A percentile compares a stretch with the other conserved stretches of the same genome.
Evolutionary conservation across 2,113 vertebrate genomes (phyloP).

Genomic region (Excalfactoria chinensis): DNA sequence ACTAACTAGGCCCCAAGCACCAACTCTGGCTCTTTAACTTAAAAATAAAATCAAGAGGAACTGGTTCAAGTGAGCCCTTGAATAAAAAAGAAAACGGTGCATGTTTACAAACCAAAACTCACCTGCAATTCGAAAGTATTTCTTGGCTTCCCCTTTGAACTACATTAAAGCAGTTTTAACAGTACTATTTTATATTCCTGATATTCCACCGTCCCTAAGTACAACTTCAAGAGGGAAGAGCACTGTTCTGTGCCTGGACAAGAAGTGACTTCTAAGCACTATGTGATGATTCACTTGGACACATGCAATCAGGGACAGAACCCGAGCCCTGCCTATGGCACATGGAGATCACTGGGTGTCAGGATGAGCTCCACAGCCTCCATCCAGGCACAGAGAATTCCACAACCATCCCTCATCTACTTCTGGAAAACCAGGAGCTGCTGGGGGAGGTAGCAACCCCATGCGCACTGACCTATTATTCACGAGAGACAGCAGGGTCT

Average conservation of each 20-base stretch:
- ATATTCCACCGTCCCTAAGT: background rate
- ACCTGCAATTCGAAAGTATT: background rate
- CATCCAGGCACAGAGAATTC: background rate
- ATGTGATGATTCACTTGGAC: slow-evolving; percentile 39
- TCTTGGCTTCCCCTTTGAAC: background rate
- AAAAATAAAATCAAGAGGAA: background rate
- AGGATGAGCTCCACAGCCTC: slow-evolving; percentile 16
- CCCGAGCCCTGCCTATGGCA: background rate
- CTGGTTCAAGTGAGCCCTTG: background rate
- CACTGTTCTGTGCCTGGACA: background rate
- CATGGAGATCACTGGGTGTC: background rate
- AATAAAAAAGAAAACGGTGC: background rate
- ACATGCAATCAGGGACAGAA: background rate
- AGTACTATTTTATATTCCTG: background rate
- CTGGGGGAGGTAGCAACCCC: background rate
- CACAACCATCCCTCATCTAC: background rate
- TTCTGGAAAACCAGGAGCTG: background rate
- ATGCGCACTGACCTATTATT: background rate
- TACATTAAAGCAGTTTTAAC: background rate
- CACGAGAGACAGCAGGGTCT: background rate
- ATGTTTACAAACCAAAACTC: background rate
- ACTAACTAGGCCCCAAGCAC: background rate
- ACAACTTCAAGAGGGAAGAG: background rate
- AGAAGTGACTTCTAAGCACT: slow-evolving; percentile 10
- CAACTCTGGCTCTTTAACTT: background rate